Conservation (phyloP, 2,113 vertebrate genomes). For the Eretmodus cyanostictus region DNA sequence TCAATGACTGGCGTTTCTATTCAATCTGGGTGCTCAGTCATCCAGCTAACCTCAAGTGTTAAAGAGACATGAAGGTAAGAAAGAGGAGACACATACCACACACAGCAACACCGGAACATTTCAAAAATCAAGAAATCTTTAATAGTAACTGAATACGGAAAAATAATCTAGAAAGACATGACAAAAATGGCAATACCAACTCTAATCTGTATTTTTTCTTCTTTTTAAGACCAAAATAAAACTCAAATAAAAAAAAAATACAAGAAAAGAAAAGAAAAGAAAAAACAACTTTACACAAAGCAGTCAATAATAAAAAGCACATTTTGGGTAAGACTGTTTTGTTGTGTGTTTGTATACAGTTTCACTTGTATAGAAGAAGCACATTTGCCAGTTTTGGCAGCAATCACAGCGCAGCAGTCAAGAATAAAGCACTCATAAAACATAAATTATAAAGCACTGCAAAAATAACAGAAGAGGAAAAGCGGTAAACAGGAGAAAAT, state of each 20-base stretch:
- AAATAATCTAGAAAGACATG: slow-evolving; percentile 56
- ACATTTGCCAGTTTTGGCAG: slow-evolving; percentile 64
- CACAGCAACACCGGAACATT: slow-evolving; percentile 10
- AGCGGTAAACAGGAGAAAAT: slow-evolving; percentile 49
- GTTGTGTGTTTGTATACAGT: slow-evolving; percentile 41
- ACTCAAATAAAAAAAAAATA: slow-evolving; percentile 19
- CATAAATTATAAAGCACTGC: slow-evolving; percentile 68
- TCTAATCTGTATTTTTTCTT: neutral
- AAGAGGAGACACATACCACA: slow-evolving; percentile 6
- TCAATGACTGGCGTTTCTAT: slow-evolving; percentile 23
- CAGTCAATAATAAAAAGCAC: slow-evolving; percentile 63
- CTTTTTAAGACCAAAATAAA: slow-evolving; percentile 10
- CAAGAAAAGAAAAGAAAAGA: neutral
- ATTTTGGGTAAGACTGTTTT: slow-evolving; percentile 49
- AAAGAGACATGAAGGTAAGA: neutral
- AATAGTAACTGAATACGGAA: slow-evolving; percentile 70
- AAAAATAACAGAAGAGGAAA: slow-evolving; percentile 58
- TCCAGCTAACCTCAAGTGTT: neutral
- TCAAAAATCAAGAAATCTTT: slow-evolving; percentile 70
- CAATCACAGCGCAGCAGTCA: slow-evolving; percentile 62
- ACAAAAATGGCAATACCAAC: slow-evolving; percentile 57
- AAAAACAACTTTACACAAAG: slow-evolving; percentile 41
- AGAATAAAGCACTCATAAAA: slow-evolving; percentile 68
- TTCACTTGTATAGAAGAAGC: slow-evolving; percentile 60
- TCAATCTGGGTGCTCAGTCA: slow-evolving; percentile 3